Base-by-base conservation (phyloP, 2,888 invertebrate species). In the Cheilosia grossa region DNA sequence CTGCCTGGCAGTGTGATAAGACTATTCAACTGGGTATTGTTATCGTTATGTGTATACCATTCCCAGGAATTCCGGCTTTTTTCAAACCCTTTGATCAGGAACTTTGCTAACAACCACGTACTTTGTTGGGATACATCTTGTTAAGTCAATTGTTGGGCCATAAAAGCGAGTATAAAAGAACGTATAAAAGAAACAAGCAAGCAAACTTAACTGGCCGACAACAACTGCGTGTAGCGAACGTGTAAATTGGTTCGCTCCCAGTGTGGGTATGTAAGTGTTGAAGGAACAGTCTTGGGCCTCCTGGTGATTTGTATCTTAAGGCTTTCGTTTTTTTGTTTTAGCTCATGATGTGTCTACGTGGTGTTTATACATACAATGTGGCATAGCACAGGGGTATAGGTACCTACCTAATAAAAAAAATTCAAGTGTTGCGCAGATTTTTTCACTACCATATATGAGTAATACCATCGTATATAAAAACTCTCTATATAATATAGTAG, bases 111-210 rank as follows among this genome's bases (percentile, higher is more conserved):
- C 75, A 73, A 56, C 70, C 58, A 78, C 82, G 61, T 78, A 72
- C 67, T 58, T 78, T 67, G 61, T 51, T 67, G 72, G 72, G 49
- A 78, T 78, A 72, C 79, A 64, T 79, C 78, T 82, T 82, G 82
- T 82, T 78, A 78, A 73, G 82, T 82, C 82, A 78, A 82, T 82
- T 82, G 82, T 69, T 69, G 61, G 67, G 51, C 58, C 51, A 78
- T 78, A 73, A 82, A 78, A 72, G 17, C 10, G 47, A 58, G 37
- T n/a, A 30, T 7, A 30, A 30, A 30, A 30, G 9, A 37, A 40
- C 17, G 7, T 24, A 66, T 42, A 59, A 56, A 42, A 59, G 4
- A 21, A 61, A 37, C 10, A 49, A 27, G 13, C 47, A 27, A 59
- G 17, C 17, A 21, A 58, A 54, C 49, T 51, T 63, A 82, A 78